phyloP scores from a whole-genome alignment of 2,113 vertebrate species.

The Drymodes brunneopygia region DNA sequence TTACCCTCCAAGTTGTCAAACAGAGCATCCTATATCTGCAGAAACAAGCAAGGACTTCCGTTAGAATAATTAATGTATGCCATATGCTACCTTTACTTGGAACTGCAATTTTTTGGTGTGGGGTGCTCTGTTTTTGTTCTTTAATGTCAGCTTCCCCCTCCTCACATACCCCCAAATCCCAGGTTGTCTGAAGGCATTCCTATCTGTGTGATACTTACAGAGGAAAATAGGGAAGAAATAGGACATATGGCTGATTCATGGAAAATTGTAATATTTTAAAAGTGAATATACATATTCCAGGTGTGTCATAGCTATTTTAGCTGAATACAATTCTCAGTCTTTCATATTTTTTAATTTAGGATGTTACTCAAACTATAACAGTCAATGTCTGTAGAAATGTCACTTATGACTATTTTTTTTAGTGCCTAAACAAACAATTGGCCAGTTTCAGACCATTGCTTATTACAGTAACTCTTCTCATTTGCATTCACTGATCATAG shows the following conservation, averaged over 20 bases:
- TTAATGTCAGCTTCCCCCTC: neutral
- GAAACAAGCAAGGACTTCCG: neutral
- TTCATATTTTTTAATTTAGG: neutral
- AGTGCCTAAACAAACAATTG: neutral
- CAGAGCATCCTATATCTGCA: neutral
- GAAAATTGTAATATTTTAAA: neutral
- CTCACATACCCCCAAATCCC: rapidly evolving
- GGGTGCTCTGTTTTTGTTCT: neutral
- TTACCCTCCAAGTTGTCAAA: neutral
- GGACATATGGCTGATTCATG: rapidly evolving
- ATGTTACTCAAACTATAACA: neutral
- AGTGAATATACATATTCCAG: neutral
- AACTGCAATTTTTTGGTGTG: neutral
- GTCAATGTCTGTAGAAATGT: neutral
- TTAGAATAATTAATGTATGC: slow-evolving; percentile 13
- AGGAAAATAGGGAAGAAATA: neutral
- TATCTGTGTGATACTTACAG: neutral
- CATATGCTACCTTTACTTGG: neutral
- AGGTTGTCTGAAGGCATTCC: neutral
- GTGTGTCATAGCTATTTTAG: neutral
- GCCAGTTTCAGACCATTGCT: neutral
- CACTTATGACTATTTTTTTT: neutral
- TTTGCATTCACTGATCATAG: neutral
- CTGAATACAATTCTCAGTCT: neutral
- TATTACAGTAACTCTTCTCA: neutral